A percentile compares a stretch with the other conserved stretches of the same genome.
Evolutionary conservation across 2,797 vertebrate species (phyloP).

Genomic region (Macropus fuliginosus): DNA sequence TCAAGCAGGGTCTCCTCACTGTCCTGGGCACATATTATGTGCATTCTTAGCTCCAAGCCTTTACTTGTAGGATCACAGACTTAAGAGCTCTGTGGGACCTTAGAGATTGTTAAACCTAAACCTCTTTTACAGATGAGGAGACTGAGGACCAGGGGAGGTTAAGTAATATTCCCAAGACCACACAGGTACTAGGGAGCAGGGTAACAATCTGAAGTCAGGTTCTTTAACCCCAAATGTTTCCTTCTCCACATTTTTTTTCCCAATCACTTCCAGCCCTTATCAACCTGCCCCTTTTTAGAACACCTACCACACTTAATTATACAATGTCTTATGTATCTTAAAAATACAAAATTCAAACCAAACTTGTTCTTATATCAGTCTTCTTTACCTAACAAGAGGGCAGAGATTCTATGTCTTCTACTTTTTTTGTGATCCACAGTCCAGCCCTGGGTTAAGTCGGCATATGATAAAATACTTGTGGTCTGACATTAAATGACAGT

Average conservation of each 20-base stretch:
- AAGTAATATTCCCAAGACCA: background rate
- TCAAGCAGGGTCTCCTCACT: background rate
- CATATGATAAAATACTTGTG: constrained; percentile 8
- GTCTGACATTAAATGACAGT: constrained; percentile 51
- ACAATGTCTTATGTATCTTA: background rate
- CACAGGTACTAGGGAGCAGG: background rate
- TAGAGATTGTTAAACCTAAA: background rate
- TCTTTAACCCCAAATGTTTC: background rate
- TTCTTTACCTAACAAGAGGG: background rate
- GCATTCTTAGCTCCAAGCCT: background rate
- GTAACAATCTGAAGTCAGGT: background rate
- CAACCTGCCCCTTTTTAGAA: background rate
- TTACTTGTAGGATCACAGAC: background rate
- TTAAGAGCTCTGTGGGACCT: background rate
- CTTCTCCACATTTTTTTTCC: background rate
- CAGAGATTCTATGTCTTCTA: background rate
- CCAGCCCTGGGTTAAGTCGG: background rate
- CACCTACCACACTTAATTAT: background rate
- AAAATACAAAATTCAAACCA: background rate
- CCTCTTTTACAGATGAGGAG: background rate
- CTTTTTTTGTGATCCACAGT: background rate
- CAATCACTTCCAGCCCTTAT: background rate
- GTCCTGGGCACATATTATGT: background rate
- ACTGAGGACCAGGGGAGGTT: background rate
- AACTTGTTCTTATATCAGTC: background rate